phyloP scores from a whole-genome alignment of 2,888 invertebrate genomes.

The Machimus atricapillus region DNA sequence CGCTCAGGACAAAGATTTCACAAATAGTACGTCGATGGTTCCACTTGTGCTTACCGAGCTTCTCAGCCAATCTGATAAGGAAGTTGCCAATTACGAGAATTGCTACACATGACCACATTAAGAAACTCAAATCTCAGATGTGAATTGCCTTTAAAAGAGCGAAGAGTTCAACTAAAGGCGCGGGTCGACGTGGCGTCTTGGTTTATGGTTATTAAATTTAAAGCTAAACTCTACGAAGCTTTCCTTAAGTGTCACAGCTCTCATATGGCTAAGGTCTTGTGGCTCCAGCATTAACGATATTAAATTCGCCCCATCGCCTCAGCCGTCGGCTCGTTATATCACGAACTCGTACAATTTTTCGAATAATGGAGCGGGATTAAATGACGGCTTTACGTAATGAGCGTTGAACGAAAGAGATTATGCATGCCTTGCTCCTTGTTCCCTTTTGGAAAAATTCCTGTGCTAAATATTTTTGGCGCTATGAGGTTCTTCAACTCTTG shows the following conservation, averaged over 20 bases:
- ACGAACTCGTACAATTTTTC: neutral
- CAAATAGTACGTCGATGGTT: neutral
- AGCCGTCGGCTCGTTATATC: neutral
- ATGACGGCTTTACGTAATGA: neutral
- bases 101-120: neutral
- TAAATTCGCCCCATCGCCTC: neutral
- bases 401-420: neutral
- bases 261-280: neutral
- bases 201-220: neutral
- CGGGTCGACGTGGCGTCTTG: neutral
- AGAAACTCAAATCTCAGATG: neutral
- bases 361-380: neutral
- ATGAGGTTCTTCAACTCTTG: neutral
- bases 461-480: neutral
- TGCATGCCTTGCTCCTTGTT: neutral
- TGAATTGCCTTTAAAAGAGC: neutral
- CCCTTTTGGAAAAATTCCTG: neutral
- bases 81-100: constrained; percentile 9
- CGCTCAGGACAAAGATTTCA: neutral
- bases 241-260: neutral
- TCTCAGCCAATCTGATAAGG: constrained; percentile 18
- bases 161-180: neutral
- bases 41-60: neutral
- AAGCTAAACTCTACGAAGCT: neutral
- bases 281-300: neutral